Evolutionary conservation across 2,113 vertebrate genomes (phyloP).

Genomic region (Pseudorectes ferrugineus): DNA sequence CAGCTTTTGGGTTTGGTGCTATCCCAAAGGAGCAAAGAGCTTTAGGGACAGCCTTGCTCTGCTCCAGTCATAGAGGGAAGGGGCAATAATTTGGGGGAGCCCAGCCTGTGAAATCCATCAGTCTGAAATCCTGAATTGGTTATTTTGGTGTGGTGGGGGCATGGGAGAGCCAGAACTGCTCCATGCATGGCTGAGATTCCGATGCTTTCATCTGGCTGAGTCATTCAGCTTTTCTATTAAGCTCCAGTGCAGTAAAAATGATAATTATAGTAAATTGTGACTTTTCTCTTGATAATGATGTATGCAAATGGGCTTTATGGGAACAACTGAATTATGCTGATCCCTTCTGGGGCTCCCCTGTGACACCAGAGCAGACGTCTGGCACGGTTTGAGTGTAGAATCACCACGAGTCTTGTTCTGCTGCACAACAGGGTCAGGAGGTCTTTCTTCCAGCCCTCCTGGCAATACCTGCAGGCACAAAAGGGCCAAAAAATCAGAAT

Average conservation of each 20-base stretch:
- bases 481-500: neutral
- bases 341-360: neutral
- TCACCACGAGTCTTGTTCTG: neutral
- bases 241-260: neutral
- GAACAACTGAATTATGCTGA: neutral
- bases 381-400: neutral
- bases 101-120: neutral
- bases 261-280: neutral
- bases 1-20: neutral
- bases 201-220: neutral
- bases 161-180: too few species aligned
- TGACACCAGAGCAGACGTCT: neutral
- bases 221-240: neutral
- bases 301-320: neutral
- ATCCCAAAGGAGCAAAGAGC: neutral
- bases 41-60: neutral
- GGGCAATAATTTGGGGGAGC: rapidly evolving
- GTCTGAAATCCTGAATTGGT: neutral
- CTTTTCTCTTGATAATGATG: neutral
- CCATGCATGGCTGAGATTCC: rapidly evolving
- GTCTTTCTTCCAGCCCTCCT: neutral
- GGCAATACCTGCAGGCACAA: neutral
- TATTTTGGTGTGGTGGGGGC: neutral
- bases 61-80: neutral
- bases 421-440: neutral